phyloP scores from a whole-genome alignment of 2,888 invertebrate genomes.

The Trilocha varians region DNA sequence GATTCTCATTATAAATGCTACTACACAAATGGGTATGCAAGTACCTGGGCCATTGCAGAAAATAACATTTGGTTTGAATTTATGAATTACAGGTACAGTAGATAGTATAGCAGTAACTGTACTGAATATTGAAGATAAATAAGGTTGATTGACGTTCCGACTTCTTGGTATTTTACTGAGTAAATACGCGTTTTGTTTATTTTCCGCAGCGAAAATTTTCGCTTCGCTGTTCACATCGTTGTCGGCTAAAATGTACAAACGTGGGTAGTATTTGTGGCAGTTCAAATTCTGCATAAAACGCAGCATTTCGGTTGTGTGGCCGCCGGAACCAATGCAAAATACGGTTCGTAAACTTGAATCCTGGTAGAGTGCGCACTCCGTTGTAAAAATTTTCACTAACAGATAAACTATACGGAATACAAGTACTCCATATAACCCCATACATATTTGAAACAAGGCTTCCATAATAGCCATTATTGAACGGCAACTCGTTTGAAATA shows the following conservation, averaged over 20 bases:
- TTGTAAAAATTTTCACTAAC: conserved; percentile 29
- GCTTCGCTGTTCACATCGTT: conserved; percentile 83
- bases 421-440: too few species aligned
- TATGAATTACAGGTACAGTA: conserved; percentile 79
- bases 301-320: conserved; percentile 97
- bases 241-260: conserved; percentile 84
- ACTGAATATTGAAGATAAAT: conserved; percentile 82
- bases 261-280: conserved; percentile 77
- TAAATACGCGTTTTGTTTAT: conserved; percentile 41
- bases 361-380: conserved; percentile 28
- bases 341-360: conserved; percentile 55
- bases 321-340: conserved; percentile 85
- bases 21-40: conserved; percentile 91
- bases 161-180: conserved; percentile 84
- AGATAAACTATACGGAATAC: conserved; percentile 29
- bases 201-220: conserved; percentile 75
- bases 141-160: conserved; percentile 90
- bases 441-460: too few species aligned
- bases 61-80: conserved; percentile 83
- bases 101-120: conserved; percentile 81
- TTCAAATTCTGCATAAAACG: conserved; percentile 78
- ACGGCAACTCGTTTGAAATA: too few species aligned
- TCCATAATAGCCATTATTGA: too few species aligned
- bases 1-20: conserved; percentile 82
- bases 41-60: conserved; percentile 98